phyloP scores from a whole-genome alignment of 2,797 vertebrate species.

The Cynopterus sphinx region DNA sequence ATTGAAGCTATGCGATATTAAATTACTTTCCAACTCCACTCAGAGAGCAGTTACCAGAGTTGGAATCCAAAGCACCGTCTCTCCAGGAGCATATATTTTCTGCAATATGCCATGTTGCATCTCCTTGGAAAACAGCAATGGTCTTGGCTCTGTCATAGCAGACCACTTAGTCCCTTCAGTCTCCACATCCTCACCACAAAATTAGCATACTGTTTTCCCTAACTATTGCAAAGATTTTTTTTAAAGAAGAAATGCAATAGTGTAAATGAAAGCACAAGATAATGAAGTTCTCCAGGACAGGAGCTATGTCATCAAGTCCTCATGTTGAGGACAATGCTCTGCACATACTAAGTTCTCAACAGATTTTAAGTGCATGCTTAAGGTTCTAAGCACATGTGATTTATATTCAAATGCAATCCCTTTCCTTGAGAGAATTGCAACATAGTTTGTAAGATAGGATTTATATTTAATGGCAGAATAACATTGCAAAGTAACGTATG shows the following conservation, averaged over 20 bases:
- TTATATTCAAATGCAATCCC: neutral
- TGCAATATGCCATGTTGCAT: neutral
- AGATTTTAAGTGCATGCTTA: neutral
- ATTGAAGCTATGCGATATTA: neutral
- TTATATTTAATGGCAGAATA: neutral
- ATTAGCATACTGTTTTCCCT: neutral
- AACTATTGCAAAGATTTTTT: neutral
- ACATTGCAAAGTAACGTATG: neutral
- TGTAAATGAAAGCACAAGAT: neutral
- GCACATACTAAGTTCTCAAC: neutral
- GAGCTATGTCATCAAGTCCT: neutral
- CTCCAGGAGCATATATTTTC: neutral
- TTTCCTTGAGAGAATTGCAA: neutral
- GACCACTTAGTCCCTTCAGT: neutral
- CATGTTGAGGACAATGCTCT: neutral
- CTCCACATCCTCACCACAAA: neutral
- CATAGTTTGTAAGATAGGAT: neutral
- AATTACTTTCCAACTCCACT: neutral
- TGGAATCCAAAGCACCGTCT: neutral
- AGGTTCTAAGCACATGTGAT: neutral
- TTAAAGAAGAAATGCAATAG: neutral
- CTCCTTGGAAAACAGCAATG: neutral
- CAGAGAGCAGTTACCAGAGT: neutral
- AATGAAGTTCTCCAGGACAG: neutral
- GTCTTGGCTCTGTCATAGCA: neutral